A percentile compares a stretch with the other conserved stretches of the same genome.
phyloP scores from a whole-genome alignment of 37 sponge, comb jelly and placozoan genomes.

The Hexactinellida sp. region DNA sequence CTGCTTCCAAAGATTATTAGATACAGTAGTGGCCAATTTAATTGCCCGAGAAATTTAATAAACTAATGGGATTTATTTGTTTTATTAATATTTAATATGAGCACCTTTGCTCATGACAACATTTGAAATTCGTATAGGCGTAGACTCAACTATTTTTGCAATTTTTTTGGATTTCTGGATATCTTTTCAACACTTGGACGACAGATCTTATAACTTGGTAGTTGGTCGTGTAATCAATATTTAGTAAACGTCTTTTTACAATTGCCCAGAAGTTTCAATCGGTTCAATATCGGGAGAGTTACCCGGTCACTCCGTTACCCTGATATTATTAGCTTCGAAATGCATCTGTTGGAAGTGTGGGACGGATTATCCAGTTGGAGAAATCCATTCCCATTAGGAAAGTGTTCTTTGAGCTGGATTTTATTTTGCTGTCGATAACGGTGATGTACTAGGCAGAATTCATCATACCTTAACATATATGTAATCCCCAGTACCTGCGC shows the following conservation, averaged over 20 bases:
- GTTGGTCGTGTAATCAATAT: neutral
- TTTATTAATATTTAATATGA: conserved; percentile 14
- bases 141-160: conserved; percentile 7
- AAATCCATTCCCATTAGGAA: neutral
- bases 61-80: neutral
- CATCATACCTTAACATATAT: conserved; percentile 1
- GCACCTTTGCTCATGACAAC: neutral
- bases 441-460: neutral
- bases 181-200: neutral
- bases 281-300: conserved; percentile 20
- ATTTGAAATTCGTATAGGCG: neutral
- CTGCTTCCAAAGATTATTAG: too few relatives aligned
- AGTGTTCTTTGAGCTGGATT: conserved; percentile 12
- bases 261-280: conserved; percentile 17
- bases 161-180: neutral
- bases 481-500: neutral
- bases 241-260: neutral
- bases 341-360: neutral
- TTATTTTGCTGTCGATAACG: conserved; percentile 10
- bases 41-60: neutral
- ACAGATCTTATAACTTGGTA: neutral
- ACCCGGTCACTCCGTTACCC: neutral
- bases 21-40: conserved; percentile 17
- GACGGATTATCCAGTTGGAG: neutral
- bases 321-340: neutral